These are phyloP conservation scores for Tyto alba DNA, from an alignment of 2,113 vertebrate species.

Conservation along the genomic window DNA sequence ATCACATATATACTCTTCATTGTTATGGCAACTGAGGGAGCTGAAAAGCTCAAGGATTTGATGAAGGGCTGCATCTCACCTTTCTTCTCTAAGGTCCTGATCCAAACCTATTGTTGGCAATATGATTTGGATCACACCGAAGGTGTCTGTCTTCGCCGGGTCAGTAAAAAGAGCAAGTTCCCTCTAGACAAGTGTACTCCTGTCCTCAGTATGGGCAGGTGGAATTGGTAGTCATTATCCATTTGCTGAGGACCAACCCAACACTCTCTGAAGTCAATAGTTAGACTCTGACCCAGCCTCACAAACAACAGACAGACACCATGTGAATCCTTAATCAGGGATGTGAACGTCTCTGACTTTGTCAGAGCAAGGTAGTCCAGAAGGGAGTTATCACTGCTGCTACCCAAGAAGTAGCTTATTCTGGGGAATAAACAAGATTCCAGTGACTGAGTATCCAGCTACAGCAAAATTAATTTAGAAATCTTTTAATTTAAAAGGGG, in stretches of 20 bases:
- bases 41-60: slow-evolving; percentile 39
- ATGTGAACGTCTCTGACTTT: not conserved
- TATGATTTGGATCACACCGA: not conserved
- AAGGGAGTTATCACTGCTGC: not conserved
- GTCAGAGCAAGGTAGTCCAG: not conserved
- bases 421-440: not conserved
- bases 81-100: slow-evolving; percentile 8
- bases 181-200: not conserved
- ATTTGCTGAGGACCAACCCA: slow-evolving; percentile 14
- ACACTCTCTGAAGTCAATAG: slow-evolving; percentile 27
- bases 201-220: not conserved
- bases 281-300: slow-evolving; percentile 27
- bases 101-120: not conserved
- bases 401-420: not conserved
- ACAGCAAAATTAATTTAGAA: not conserved
- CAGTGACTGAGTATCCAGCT: not conserved
- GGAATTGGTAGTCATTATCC: not conserved
- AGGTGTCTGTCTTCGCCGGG: not conserved
- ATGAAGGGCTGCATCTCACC: slow-evolving; percentile 10
- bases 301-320: slow-evolving; percentile 3
- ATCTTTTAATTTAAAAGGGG: not conserved
- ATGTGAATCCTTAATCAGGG: slow-evolving; percentile 17
- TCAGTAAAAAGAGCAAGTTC: slow-evolving; percentile 2
- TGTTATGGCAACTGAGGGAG: slow-evolving; percentile 58
- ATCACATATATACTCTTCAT: slow-evolving; percentile 43